Conservation (phyloP, 30 jellyfish, hydroid and myxozoan genomes). For the Turritopsis rubra region DNA sequence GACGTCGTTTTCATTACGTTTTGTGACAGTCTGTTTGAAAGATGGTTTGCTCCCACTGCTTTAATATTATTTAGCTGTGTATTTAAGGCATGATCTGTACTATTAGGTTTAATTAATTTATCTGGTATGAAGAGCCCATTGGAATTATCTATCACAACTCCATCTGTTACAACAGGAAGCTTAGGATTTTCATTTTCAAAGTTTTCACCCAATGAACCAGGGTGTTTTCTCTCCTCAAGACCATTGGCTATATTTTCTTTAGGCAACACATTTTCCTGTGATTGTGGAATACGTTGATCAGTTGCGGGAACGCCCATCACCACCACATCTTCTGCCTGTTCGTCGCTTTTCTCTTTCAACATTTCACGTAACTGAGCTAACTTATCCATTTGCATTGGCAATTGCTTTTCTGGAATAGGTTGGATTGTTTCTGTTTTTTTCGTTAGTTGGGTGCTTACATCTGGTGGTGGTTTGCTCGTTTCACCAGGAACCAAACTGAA, state of each 20-base stretch:
- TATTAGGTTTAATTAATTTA: background rate
- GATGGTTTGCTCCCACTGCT: background rate
- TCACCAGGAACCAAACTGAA: background rate
- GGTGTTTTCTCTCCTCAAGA: background rate
- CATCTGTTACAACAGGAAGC: background rate
- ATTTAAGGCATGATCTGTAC: background rate
- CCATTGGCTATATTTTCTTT: background rate
- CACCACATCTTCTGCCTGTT: background rate
- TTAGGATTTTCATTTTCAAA: background rate
- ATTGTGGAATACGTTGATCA: background rate
- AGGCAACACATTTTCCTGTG: background rate
- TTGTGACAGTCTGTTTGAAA: background rate
- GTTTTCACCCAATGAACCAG: background rate
- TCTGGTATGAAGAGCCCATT: background rate
- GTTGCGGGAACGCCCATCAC: background rate
- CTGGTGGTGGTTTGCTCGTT: background rate
- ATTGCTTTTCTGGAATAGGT: background rate
- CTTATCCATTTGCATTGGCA: background rate
- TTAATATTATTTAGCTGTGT: background rate
- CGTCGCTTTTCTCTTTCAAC: background rate
- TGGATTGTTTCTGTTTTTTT: background rate
- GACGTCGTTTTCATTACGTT: background rate
- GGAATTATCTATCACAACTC: background rate
- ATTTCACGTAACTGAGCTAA: background rate
- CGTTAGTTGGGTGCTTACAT: background rate